Evolutionary conservation across 2,113 vertebrate species (phyloP).

Genomic region (Agapornis roseicollis): DNA sequence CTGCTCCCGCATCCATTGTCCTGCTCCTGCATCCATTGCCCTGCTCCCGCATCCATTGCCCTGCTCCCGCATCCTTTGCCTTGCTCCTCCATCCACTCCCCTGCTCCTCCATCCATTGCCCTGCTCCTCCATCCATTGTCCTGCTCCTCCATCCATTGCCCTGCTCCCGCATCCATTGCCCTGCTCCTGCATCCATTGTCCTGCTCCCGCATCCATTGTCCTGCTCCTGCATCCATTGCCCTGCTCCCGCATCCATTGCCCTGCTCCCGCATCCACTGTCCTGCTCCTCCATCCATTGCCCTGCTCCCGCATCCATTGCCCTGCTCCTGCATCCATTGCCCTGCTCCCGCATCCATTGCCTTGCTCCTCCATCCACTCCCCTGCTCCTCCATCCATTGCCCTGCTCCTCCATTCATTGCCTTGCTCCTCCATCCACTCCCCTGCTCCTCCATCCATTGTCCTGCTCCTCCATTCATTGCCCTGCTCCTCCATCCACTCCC

Average conservation of each 20-base stretch:
- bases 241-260: background rate
- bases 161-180: background rate
- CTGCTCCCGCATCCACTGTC: background rate
- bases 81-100: rapidly evolving
- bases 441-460: background rate
- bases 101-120: background rate
- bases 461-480: background rate
- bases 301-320: background rate
- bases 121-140: background rate
- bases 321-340: rapidly evolving
- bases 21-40: background rate
- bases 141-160: background rate
- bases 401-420: too few species aligned
- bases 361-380: background rate
- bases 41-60: background rate
- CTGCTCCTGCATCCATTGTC: background rate
- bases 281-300: background rate
- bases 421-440: background rate
- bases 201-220: background rate
- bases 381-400: background rate
- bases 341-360: rapidly evolving
- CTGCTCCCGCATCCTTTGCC: background rate
- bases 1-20: background rate
- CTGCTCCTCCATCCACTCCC: rapidly evolving
- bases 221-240: background rate